Conservation (phyloP, 2,797 vertebrate species). For the Pipistrellus pygmaeus region DNA sequence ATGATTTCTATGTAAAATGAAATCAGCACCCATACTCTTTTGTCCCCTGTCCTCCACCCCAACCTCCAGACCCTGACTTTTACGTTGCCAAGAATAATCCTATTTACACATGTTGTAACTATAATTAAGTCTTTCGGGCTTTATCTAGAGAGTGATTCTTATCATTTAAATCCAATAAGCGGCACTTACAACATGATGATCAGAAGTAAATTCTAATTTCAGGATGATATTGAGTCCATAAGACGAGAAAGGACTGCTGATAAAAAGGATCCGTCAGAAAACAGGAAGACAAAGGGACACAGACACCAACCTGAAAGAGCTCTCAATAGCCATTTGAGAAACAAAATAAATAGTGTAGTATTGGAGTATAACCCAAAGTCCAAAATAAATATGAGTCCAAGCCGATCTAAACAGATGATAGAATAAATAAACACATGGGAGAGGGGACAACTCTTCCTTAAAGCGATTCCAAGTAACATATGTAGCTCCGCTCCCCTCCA, state of each 20-base stretch:
- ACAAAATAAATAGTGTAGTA: conserved; percentile 64
- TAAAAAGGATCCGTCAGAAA: conserved; percentile 12
- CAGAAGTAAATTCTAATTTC: conserved; percentile 55
- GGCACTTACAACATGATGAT: not conserved
- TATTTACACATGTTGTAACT: not conserved
- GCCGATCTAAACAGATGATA: conserved; percentile 28
- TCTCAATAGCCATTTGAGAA: not conserved
- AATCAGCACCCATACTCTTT: not conserved
- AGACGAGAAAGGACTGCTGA: conserved; percentile 29
- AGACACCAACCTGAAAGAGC: not conserved
- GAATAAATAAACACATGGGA: conserved; percentile 49
- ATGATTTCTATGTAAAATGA: not conserved
- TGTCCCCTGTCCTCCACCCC: not conserved
- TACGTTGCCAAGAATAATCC: not conserved
- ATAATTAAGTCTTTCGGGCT: not conserved
- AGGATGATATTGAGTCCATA: not conserved
- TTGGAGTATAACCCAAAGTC: conserved; percentile 23
- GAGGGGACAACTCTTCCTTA: not conserved
- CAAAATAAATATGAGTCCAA: conserved; percentile 55
- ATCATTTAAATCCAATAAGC: conserved; percentile 29
- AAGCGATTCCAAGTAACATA: not conserved
- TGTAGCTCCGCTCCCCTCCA: not conserved
- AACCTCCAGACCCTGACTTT: not conserved
- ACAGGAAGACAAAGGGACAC: not conserved
- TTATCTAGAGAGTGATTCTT: conserved; percentile 18